Evolutionary conservation across 2,888 invertebrate species (phyloP), one percentile per base, ranked within the genome.

Genomic region (Melitaea athalia): DNA sequence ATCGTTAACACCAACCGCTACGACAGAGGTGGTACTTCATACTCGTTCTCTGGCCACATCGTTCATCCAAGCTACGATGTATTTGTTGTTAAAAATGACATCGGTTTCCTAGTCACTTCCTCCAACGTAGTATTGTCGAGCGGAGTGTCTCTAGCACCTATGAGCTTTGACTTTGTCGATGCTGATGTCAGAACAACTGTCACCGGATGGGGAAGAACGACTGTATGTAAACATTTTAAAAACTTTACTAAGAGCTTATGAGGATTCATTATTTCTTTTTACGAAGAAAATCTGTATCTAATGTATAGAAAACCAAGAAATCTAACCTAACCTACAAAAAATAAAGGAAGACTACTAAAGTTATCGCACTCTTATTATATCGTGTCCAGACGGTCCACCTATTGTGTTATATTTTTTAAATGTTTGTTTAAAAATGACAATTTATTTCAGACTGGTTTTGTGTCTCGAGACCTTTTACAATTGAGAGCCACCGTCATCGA

Each of bases 1-100:
- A 83, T 79, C 0, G 84, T 87, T 0, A 89, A 88, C 67, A 86
- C 85, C 5, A 85, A 86, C 80, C 77, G 77, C 24, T 75, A 72
- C 73, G 88, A 86, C 84, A 83, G 81, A 74, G 74, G 73, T 2
- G 91, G 89, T 0, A 67, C 69, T 5, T 38, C 68, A 8, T 84
- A 83, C 78, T 5, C 17, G 12, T 55, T 87, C 17, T 59, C 76
- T 0, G 79, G 87, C 50, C 84, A 84, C 79, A 81, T 85, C 11
- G 85, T 83, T 31, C 90, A 91, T 73, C 77, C 78, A 1, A 66
- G 85, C 77, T 89, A 88, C 78, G 71, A 84, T 0, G 31, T 67
- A 0, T 0, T 11, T 31, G 67, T 8, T 31, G 76, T 81, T 69
- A 82, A 81, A 72, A 80, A 82, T 69, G 82, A 83, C 72, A 76